These are phyloP conservation scores for Notolabrus celidotus DNA, from an alignment of 2,797 vertebrate genomes.

Conservation along the genomic window DNA sequence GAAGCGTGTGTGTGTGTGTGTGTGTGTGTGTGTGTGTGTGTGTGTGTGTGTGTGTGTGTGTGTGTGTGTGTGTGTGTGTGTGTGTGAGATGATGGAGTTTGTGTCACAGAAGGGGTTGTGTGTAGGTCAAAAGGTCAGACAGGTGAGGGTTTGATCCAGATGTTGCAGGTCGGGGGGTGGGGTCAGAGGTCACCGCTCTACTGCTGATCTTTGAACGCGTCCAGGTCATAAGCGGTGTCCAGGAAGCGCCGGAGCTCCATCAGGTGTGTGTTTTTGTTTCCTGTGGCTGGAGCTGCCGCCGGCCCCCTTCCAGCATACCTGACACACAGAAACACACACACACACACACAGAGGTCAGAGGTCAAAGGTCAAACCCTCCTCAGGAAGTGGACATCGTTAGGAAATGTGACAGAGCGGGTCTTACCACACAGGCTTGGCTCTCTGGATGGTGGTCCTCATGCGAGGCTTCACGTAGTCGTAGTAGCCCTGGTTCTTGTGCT, in stretches of 20 bases:
- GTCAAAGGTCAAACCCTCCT: constrained; percentile 11
- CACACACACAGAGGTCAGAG: not conserved
- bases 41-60: no score
- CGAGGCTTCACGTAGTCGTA: constrained; percentile 96
- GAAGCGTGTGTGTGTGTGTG: no score
- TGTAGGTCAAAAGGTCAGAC: constrained; percentile 18
- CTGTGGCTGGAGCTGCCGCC: constrained; percentile 92
- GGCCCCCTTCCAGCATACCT: constrained; percentile 94
- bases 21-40: not conserved
- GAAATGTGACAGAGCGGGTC: fast-evolving
- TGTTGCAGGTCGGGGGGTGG: constrained; percentile 13
- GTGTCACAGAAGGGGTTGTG: not conserved
- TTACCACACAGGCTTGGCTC: constrained; percentile 91
- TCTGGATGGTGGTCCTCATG: constrained; percentile 89
- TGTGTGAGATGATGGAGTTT: constrained; percentile 2
- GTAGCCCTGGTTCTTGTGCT: constrained; percentile 99
- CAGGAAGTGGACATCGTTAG: fast-evolving
- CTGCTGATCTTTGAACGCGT: constrained; percentile 84
- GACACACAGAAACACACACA: constrained; percentile 10
- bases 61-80: constrained; percentile 15
- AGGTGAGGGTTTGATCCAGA: constrained; percentile 37
- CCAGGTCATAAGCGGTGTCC: constrained; percentile 89
- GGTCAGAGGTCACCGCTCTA: constrained; percentile 29
- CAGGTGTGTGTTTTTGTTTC: constrained; percentile 93
- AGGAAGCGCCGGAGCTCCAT: constrained; percentile 91